phyloP scores from a whole-genome alignment of 2,797 vertebrate species.

The Coccyzus lansbergi region DNA sequence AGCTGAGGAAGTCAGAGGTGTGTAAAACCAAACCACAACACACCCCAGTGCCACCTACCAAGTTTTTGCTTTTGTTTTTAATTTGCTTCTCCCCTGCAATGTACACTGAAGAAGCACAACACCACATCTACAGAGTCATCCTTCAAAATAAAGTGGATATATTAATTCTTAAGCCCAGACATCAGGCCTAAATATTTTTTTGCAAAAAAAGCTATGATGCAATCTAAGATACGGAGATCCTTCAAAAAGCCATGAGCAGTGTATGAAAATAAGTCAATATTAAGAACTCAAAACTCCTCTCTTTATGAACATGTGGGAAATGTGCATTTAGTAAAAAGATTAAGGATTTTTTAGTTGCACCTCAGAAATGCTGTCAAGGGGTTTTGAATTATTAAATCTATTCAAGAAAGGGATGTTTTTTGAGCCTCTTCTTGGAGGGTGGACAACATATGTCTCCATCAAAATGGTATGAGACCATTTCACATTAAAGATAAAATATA shows the following conservation, averaged over 20 bases:
- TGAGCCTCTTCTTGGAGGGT: not conserved
- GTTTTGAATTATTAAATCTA: not conserved
- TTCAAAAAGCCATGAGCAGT: not conserved
- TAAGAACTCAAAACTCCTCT: not conserved
- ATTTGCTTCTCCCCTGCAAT: not conserved
- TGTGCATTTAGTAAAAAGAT: not conserved
- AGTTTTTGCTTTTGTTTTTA: too few species aligned
- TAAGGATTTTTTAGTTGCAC: not conserved
- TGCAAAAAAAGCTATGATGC: not conserved
- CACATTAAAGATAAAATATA: not conserved
- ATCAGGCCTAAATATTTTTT: not conserved
- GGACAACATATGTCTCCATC: not conserved
- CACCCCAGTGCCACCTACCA: not conserved
- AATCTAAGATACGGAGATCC: not conserved
- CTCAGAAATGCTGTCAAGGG: not conserved
- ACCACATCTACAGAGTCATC: not conserved
- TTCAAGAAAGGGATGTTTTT: not conserved
- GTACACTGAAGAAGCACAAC: not conserved
- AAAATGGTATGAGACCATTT: not conserved
- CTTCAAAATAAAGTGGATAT: not conserved
- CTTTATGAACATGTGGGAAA: not conserved
- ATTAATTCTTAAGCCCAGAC: not conserved
- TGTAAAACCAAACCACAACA: not conserved
- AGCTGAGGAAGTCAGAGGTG: not conserved
- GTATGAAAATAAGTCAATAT: not conserved